Base-by-base conservation (phyloP, 2,113 vertebrate species). In the Pterocles orientalis region DNA sequence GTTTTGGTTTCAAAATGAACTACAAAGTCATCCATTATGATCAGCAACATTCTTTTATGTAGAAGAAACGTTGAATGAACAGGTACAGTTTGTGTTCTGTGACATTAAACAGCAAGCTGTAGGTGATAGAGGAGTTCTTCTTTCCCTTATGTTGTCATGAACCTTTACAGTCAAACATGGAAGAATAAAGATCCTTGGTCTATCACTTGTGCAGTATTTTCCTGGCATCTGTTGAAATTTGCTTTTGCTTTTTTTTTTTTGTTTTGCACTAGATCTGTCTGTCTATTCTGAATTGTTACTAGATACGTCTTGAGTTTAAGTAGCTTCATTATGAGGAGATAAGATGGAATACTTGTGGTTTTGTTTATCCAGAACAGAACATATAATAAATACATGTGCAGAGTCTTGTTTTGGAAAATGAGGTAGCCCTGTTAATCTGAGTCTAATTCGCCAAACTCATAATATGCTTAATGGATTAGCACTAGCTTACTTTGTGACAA, bases 381-480 rank as follows among this genome's bases (percentile, higher is more conserved):
- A 3, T 31, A 9, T 4, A 62, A 88, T 76, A 84, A 68, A 92
- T 96, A 15, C n/a, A 26, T 36, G 6, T 5, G 20, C 53, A 77
- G 72, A 80, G 62, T 56, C 56, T 80, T 82, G 81, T 93, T 94
- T 80, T 81, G 94, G 92, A 95, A 97, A 97, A 94, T 92, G 91
- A 79, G 96, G 94, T 94, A 82, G 85, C 94, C 90, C 83, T 93
- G 88, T 94, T 91, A 78, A 85, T 97, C 96, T 68, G 68, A 92
- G 95, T 88, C 90, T 92, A 58, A 76, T 93, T 97, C 54, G 61
- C 86, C 86, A 86, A 93, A 95, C 91, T 93, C 86, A 1, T 97
- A 85, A 96, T 93, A 41, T 95, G 95, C 97, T 97, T 95, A 96
- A 80, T 96, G 96, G 97, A 94, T 97, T 96, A 94, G 69, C 91